Conservation (phyloP, 2,797 vertebrate genomes). For the Cichlasoma orientale region DNA sequence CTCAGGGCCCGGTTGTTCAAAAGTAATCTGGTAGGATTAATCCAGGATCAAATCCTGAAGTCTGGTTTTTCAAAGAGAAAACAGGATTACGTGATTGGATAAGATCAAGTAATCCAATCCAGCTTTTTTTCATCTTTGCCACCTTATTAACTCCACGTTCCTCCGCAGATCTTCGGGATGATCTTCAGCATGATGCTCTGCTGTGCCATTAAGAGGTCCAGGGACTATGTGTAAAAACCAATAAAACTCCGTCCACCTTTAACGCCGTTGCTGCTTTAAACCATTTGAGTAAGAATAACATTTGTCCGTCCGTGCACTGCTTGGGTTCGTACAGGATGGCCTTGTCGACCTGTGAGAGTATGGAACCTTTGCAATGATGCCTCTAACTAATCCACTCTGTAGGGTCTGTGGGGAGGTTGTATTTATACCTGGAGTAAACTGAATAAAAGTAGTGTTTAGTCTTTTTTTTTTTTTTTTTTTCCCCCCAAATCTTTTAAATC, state of each 20-base stretch:
- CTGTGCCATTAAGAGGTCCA: conserved; percentile 89
- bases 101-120: too few relatives aligned
- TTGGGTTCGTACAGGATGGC: conserved; percentile 49
- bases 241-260: conserved; percentile 2
- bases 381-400: neutral
- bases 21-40: too few relatives aligned
- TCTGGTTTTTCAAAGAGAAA: too few relatives aligned
- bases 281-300: conserved; percentile 22
- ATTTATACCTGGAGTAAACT: neutral
- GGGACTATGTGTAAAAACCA: conserved; percentile 84
- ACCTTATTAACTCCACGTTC: neutral
- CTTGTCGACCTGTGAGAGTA: conserved; percentile 46
- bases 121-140: too few relatives aligned
- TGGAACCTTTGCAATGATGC: conserved; percentile 6
- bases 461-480: neutral
- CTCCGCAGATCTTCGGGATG: conserved; percentile 94
- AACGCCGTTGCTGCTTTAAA: conserved; percentile 26
- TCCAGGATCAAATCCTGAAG: too few relatives aligned
- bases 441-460: neutral
- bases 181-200: conserved; percentile 97
- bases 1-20: too few relatives aligned
- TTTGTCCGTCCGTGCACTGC: neutral
- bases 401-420: neutral
- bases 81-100: too few relatives aligned
- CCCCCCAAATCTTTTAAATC: neutral